Conservation (phyloP, 2,888 invertebrate genomes). For the Parasteatoda lunata region DNA sequence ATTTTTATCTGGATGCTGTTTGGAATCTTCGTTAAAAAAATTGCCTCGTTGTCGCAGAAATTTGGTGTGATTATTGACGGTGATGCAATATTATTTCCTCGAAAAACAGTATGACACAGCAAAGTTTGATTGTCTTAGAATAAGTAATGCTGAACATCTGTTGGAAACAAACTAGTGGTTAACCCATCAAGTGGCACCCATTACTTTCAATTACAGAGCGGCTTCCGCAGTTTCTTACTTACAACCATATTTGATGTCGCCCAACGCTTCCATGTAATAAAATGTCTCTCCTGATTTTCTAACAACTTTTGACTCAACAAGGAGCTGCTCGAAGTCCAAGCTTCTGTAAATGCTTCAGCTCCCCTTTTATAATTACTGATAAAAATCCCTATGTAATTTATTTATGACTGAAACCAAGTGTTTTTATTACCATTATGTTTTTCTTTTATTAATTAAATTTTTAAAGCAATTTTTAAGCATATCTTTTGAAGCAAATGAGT, state of each 20-base stretch:
- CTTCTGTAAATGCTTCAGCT: background rate
- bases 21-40: background rate
- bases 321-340: conserved; percentile 28
- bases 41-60: background rate
- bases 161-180: conserved; percentile 1
- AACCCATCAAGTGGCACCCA: conserved; percentile 25
- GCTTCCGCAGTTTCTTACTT: conserved; percentile 61
- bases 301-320: conserved; percentile 9
- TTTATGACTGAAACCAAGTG: no score
- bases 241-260: conserved; percentile 51
- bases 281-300: conserved; percentile 62
- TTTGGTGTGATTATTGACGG: no score
- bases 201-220: conserved; percentile 65
- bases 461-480: no score
- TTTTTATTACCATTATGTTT: no score
- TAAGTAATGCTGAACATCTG: conserved; percentile 23
- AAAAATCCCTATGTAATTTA: no score
- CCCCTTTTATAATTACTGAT: no score
- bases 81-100: no score
- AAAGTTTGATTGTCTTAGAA: background rate
- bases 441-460: no score
- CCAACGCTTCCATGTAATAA: conserved; percentile 65
- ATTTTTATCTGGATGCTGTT: no score
- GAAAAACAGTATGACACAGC: no score
- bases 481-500: no score